Conservation (phyloP, 1,140 invertebrate genomes). For the Micrasema longulum region DNA sequence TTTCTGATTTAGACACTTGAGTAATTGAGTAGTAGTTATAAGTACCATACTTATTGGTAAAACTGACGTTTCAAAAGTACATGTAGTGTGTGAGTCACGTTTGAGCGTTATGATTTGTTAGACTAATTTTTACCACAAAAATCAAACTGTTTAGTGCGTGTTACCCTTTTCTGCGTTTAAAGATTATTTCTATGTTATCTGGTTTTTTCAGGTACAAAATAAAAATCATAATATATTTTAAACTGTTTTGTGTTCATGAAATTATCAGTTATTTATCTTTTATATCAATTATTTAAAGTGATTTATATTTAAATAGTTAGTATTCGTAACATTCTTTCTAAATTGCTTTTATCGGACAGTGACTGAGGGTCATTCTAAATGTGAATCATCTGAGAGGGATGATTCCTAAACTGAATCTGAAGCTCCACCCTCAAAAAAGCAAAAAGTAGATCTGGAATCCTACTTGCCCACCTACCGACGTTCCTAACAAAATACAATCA, state of each 20-base stretch:
- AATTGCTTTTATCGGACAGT: too few species aligned
- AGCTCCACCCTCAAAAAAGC: constrained; percentile 5
- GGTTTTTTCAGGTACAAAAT: background rate
- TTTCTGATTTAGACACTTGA: too few species aligned
- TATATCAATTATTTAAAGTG: background rate
- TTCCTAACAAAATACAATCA: constrained; percentile 1
- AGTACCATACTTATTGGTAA: too few species aligned
- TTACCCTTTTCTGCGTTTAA: too few species aligned
- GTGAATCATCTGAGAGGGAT: background rate
- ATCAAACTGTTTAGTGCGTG: too few species aligned
- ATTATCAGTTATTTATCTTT: background rate
- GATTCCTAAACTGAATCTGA: constrained; percentile 10
- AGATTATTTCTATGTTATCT: too few species aligned
- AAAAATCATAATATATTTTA: background rate
- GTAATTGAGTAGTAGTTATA: too few species aligned
- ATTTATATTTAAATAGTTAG: constrained; percentile 1
- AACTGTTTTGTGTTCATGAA: too few species aligned
- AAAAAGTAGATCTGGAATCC: constrained; percentile 17
- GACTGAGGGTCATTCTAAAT: too few species aligned
- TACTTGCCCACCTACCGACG: background rate
- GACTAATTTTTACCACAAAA: background rate
- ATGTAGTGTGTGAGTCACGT: background rate
- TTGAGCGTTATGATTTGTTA: background rate
- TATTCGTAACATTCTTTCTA: too few species aligned
- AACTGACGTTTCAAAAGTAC: background rate